Conservation (phyloP, 2,797 vertebrate genomes). For the Protosalanx chinensis region DNA sequence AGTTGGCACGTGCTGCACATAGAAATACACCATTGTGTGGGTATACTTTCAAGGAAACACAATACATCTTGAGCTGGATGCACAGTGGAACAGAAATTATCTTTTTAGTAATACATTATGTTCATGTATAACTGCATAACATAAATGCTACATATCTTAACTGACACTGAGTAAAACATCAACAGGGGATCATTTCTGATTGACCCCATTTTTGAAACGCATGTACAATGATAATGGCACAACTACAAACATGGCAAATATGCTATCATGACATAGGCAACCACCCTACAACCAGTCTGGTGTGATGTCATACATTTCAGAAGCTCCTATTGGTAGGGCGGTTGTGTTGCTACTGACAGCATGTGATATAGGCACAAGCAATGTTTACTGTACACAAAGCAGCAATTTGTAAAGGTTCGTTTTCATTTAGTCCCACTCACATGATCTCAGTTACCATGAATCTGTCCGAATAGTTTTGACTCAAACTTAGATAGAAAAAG, state of each 20-base stretch:
- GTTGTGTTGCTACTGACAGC: conserved; percentile 12
- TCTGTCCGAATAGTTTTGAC: conserved; percentile 31
- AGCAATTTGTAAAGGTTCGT: conserved; percentile 21
- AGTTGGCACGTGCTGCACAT: conserved; percentile 50
- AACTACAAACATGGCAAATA: conserved; percentile 17
- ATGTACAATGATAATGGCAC: conserved; percentile 35
- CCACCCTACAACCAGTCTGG: not conserved
- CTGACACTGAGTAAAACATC: conserved; percentile 41
- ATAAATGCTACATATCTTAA: conserved; percentile 44
- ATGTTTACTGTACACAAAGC: not conserved
- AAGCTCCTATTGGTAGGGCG: conserved; percentile 17
- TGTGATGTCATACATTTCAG: not conserved
- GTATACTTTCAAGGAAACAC: not conserved
- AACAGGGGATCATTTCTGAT: conserved; percentile 19
- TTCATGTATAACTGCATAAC: conserved; percentile 24
- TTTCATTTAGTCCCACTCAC: not conserved
- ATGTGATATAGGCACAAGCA: conserved; percentile 13
- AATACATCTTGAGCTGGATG: conserved; percentile 11
- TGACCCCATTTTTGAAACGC: conserved; percentile 37
- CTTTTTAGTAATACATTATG: not conserved
- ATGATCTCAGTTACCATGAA: conserved; percentile 18
- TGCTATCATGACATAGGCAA: not conserved
- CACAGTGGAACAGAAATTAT: conserved; percentile 18
- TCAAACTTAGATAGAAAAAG: conserved; percentile 32
- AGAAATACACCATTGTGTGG: conserved; percentile 30